Evolutionary conservation across 2,113 vertebrate genomes (phyloP).

Genomic region (Ptyas mucosa): DNA sequence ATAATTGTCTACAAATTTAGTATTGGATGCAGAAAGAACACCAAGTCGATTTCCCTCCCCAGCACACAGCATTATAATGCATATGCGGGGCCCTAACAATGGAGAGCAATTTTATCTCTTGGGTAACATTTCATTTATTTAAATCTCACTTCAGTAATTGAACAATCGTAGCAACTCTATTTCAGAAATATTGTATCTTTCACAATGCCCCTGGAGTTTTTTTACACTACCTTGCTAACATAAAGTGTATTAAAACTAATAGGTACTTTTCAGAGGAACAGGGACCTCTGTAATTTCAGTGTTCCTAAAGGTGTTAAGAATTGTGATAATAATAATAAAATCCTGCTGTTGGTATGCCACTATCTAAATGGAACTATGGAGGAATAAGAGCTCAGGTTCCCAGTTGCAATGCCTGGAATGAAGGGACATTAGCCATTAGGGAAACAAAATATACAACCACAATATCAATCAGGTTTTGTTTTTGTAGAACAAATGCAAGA

Average conservation of each 20-base stretch:
- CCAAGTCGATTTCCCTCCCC: not conserved
- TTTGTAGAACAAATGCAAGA: not conserved
- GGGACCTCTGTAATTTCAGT: not conserved
- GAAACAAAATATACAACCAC: not conserved
- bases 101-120: not conserved
- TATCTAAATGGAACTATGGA: not conserved
- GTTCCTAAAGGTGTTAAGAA: not conserved
- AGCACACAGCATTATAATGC: not conserved
- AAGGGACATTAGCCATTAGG: not conserved
- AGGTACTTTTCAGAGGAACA: not conserved
- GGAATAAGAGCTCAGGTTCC: not conserved
- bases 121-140: slow-evolving; percentile 4
- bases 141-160: slow-evolving; percentile 10
- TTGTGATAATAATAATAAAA: not conserved
- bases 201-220: not conserved
- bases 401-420: not conserved
- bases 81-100: not conserved
- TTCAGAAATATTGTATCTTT: not conserved
- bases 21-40: not conserved
- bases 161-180: not conserved
- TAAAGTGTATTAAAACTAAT: not conserved
- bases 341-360: not conserved
- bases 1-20: not conserved
- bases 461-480: not conserved
- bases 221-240: not conserved